Evolutionary conservation across 2,888 invertebrate genomes (phyloP), one percentile per base, ranked within the genome.

Genomic region (Leptarthrus brevirostris): DNA sequence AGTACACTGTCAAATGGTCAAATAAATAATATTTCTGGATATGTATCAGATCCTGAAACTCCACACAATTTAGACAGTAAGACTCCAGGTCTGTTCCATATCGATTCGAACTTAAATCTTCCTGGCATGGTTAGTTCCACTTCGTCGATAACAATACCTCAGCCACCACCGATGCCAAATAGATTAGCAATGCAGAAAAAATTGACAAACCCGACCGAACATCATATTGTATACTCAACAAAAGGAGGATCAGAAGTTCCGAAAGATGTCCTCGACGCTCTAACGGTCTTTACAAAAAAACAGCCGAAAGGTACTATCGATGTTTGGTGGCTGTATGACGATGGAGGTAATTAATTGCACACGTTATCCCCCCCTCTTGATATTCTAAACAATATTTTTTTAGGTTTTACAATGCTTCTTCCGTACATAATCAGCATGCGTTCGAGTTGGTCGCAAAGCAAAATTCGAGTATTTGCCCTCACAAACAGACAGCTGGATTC

Each of bases 261-360:
- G 0, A 88, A 89, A 78, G 89, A 90, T 52, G 87, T 92, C 66
- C 85, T 93, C 4, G 88, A 91, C 73, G 90, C 89, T 69, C 89
- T 93, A 84, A 90, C 91, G 12, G 86, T 92, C 77, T 95, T 95
- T 83, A 91, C 92, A 77, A 89, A 88, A 76, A 94, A 94, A 81
- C 90, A 94, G 85, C 89, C 90, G 72, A 89, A 90, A 76, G 95
- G 96, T 10, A 91, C 90, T 0, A 91, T 69, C 18, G 97, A 97
- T 86, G 96, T 97, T 54, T 97, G 96, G 94, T 98, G 97, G 97
- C 86, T 97, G 79, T 97, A 96, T 84, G 97, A 97, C 83, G 97
- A 94, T 84, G 94, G 94, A 81, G 94, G 94, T 83, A 71, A 74
- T 3, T n/a, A n/a, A n/a, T n/a, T n/a, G n/a, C n/a, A n/a, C n/a